Conservation (phyloP, 2,113 vertebrate genomes). For the Paraplagusia blochii region DNA sequence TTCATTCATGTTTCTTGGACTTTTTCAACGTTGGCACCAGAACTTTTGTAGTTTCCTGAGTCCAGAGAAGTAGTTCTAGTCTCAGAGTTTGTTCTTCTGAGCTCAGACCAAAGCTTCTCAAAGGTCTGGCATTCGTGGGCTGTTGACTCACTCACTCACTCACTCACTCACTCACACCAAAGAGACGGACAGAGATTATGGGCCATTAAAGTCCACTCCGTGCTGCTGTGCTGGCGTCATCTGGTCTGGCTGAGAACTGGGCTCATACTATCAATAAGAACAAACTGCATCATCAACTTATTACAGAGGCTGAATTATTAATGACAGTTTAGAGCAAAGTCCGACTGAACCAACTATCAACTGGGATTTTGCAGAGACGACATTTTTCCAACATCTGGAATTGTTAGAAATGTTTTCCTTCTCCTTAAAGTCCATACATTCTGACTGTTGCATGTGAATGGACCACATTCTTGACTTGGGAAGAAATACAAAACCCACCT, state of each 20-base stretch:
- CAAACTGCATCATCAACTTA: conserved; percentile 68
- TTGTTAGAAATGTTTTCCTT: too few species aligned
- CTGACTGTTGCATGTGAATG: too few species aligned
- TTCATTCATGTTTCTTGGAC: too few species aligned
- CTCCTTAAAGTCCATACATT: too few species aligned
- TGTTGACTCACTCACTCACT: conserved; percentile 59
- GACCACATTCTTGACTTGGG: too few species aligned
- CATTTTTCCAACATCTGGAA: too few species aligned
- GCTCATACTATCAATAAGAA: conserved; percentile 71
- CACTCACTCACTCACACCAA: conserved; percentile 53
- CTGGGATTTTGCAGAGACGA: conserved; percentile 5
- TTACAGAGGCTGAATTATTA: conserved; percentile 73
- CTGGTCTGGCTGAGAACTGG: conserved; percentile 70
- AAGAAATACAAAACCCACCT: too few species aligned
- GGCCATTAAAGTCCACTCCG: conserved; percentile 73
- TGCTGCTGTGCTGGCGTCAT: conserved; percentile 68
- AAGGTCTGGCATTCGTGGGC: conserved; percentile 52
- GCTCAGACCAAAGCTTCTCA: conserved; percentile 40
- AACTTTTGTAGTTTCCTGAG: conserved; percentile 2
- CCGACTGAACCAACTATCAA: conserved; percentile 28
- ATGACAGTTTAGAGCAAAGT: conserved; percentile 56
- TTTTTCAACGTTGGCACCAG: too few species aligned
- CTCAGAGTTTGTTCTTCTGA: conserved; percentile 38
- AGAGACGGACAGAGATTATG: conserved; percentile 62
- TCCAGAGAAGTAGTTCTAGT: conserved; percentile 23